Evolutionary conservation across 2,113 vertebrate species (phyloP).

Genomic region (Chaetodon auriga): DNA sequence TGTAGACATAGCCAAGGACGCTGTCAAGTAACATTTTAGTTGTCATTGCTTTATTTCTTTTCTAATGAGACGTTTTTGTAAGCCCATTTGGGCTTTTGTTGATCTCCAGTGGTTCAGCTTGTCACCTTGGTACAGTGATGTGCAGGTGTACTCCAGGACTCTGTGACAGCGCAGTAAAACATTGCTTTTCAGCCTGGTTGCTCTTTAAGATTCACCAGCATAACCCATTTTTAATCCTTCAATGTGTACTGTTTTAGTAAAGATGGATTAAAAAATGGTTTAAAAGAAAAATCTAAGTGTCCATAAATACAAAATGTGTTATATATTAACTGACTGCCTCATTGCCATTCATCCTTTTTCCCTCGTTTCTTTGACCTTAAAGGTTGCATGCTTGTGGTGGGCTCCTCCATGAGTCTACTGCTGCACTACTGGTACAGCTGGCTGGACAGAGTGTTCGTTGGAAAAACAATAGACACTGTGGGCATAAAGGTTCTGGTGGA

Average conservation of each 20-base stretch:
- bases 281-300: neutral
- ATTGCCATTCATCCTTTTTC: neutral
- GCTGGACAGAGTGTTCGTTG: conserved; percentile 86
- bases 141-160: neutral
- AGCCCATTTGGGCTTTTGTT: neutral
- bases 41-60: too few species aligned
- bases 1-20: too few species aligned
- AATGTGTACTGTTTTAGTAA: neutral
- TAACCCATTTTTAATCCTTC: neutral
- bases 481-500: conserved; percentile 92
- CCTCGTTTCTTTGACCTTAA: neutral
- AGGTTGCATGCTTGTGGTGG: conserved; percentile 90
- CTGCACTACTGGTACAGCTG: conserved; percentile 94
- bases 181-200: too few species aligned
- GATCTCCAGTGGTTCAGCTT: neutral
- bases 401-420: conserved; percentile 91
- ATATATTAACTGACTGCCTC: neutral
- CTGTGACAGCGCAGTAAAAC: neutral
- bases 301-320: neutral
- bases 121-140: neutral
- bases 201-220: neutral
- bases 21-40: too few species aligned
- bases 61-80: too few species aligned
- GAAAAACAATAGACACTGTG: conserved; percentile 77
- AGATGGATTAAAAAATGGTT: neutral